These are phyloP conservation scores for Hydropsyche tenuis DNA, from an alignment of 1,140 invertebrate species.

Conservation along the genomic window DNA sequence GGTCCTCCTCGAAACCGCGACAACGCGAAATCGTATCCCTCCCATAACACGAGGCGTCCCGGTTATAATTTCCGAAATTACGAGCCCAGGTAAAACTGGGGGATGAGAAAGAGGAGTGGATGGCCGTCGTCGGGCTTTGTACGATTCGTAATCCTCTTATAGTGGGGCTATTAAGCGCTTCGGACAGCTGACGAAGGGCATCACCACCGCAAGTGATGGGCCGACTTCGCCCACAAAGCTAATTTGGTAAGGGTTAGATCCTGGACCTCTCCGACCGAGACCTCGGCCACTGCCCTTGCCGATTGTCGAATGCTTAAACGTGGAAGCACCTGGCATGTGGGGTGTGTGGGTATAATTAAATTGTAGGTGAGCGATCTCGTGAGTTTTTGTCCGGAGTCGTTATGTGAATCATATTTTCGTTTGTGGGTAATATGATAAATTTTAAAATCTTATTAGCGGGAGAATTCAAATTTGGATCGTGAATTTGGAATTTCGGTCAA, in stretches of 20 bases:
- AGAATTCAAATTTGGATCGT: too few relatives aligned
- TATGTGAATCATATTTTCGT: too few relatives aligned
- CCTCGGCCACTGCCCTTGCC: not conserved
- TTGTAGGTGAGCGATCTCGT: too few relatives aligned
- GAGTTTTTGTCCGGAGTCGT: too few relatives aligned
- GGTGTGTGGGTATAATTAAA: too few relatives aligned
- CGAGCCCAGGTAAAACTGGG: conserved; percentile 6
- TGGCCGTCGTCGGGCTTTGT: conserved; percentile 34
- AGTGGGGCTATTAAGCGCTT: conserved; percentile 25
- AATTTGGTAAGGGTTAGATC: not conserved
- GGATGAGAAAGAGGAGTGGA: not conserved
- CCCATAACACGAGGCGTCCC: too few relatives aligned
- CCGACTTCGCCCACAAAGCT: conserved; percentile 16
- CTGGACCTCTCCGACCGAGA: not conserved
- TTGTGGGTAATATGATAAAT: too few relatives aligned
- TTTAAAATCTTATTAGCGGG: too few relatives aligned
- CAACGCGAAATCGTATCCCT: too few relatives aligned
- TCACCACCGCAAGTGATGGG: conserved; percentile 22
- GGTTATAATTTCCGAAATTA: conserved; percentile 20
- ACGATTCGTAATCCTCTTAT: conserved; percentile 24
- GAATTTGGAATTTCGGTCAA: too few relatives aligned
- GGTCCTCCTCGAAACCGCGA: too few relatives aligned
- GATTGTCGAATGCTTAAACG: not conserved
- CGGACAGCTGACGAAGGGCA: conserved; percentile 26
- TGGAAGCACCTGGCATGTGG: not conserved